Evolutionary conservation across 1,140 invertebrate genomes (phyloP).

Genomic region (Lamellibrachia luymesi): DNA sequence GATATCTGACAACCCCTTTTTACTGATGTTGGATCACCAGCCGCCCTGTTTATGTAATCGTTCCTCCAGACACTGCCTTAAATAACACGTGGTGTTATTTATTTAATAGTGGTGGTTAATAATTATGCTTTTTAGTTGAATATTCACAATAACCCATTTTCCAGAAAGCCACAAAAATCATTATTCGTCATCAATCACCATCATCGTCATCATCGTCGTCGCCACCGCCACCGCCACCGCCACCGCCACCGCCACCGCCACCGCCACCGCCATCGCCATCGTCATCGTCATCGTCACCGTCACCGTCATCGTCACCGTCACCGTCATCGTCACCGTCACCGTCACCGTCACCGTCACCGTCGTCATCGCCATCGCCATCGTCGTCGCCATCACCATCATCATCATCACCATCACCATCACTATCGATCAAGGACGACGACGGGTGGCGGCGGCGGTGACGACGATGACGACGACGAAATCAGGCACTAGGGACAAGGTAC

Average conservation of each 20-base stretch:
- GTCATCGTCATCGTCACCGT: background rate
- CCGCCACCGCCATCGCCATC: background rate
- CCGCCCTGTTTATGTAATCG: too few species aligned
- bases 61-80: too few species aligned
- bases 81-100: too few species aligned
- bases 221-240: background rate
- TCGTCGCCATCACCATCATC: constrained; percentile 12
- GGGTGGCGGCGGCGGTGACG: too few species aligned
- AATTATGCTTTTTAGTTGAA: background rate
- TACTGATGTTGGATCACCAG: too few species aligned
- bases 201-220: constrained; percentile 15
- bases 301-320: background rate
- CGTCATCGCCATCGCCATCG: background rate
- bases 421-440: too few species aligned
- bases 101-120: background rate
- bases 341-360: background rate
- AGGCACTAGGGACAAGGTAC: too few species aligned
- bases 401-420: background rate
- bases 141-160: constrained; percentile 12
- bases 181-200: constrained; percentile 8
- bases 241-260: background rate
- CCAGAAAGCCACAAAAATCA: background rate
- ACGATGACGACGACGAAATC: too few species aligned
- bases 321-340: background rate
- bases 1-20: too few species aligned